Evolutionary conservation across 30 jellyfish, hydroid and myxozoan species (phyloP).

Genomic region (Mastigias papua): DNA sequence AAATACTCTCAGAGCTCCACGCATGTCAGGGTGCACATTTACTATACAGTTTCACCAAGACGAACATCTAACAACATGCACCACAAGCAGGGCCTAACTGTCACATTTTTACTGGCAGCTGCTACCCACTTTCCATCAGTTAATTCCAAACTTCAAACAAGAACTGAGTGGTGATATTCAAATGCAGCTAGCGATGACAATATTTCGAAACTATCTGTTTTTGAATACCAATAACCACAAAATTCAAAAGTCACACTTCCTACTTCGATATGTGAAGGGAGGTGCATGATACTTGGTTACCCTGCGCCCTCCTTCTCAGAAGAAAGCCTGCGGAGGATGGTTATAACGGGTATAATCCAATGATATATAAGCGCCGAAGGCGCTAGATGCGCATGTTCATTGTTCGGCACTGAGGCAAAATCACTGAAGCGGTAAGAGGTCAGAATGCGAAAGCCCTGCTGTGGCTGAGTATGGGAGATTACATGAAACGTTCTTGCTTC

Average conservation of each 20-base stretch:
- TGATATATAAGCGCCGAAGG: too few relatives aligned
- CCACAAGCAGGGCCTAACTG: conserved; percentile 3
- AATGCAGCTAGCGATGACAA: not conserved
- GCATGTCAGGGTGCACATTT: not conserved
- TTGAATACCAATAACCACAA: not conserved
- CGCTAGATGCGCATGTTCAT: too few relatives aligned
- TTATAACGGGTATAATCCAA: too few relatives aligned
- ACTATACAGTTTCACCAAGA: not conserved
- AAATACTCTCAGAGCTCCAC: not conserved
- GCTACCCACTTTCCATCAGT: too few relatives aligned
- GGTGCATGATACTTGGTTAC: conserved; percentile 5
- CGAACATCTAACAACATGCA: not conserved
- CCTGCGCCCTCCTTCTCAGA: conserved; percentile 27
- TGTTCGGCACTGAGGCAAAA: too few relatives aligned
- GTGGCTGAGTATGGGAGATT: too few relatives aligned
- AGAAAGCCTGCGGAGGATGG: too few relatives aligned
- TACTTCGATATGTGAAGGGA: conserved; percentile 1
- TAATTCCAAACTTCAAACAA: not conserved
- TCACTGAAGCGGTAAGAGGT: too few relatives aligned
- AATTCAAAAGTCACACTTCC: not conserved
- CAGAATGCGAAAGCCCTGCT: too few relatives aligned
- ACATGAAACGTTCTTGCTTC: too few relatives aligned
- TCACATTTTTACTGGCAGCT: not conserved
- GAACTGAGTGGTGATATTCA: not conserved
- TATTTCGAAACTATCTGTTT: not conserved